These are phyloP conservation scores for Masticophis lateralis DNA, from an alignment of 2,797 vertebrate genomes.

Conservation along the genomic window DNA sequence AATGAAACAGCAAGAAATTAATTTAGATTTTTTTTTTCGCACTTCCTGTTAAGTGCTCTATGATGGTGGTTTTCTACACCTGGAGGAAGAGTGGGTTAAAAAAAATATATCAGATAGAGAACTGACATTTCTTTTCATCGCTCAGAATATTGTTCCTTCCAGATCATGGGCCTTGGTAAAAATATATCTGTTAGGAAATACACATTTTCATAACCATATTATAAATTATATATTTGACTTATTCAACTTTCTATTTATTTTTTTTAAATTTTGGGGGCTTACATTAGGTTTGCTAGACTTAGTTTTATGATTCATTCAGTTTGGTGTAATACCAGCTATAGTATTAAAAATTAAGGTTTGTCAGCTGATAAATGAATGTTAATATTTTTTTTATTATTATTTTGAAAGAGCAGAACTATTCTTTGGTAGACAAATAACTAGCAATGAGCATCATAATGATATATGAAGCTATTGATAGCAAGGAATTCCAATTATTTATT, in stretches of 20 bases:
- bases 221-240: not conserved
- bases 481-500: not conserved
- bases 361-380: not conserved
- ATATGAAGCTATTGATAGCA: constrained; percentile 23
- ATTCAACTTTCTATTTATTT: constrained; percentile 13
- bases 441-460: not conserved
- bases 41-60: constrained; percentile 68
- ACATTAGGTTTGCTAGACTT: fast-evolving
- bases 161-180: not conserved
- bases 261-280: not conserved
- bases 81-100: constrained; percentile 34
- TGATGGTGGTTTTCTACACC: constrained; percentile 50
- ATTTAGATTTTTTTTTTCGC: constrained; percentile 52
- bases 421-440: constrained; percentile 14
- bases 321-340: not conserved
- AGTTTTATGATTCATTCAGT: not conserved
- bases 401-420: constrained; percentile 31
- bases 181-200: constrained; percentile 5
- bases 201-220: not conserved
- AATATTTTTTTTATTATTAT: not conserved
- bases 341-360: not conserved
- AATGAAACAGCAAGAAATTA: constrained; percentile 49
- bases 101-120: constrained; percentile 12
- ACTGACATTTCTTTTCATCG: constrained; percentile 7
- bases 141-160: not conserved